Evolutionary conservation across 1,140 invertebrate species (phyloP).

Genomic region (Muscidifurax raptorellus): DNA sequence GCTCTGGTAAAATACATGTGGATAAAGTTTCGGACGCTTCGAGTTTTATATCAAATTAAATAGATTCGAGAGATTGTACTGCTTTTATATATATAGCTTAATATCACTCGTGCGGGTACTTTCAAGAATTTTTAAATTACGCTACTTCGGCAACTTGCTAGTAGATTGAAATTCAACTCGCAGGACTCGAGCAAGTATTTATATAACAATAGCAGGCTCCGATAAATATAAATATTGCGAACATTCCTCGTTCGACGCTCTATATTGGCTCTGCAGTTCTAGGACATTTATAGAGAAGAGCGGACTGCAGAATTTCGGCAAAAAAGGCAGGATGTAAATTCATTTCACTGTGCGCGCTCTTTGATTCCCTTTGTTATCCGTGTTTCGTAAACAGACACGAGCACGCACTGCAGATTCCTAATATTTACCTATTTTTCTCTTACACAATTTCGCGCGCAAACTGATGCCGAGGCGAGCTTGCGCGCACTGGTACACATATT

Average conservation of each 20-base stretch:
- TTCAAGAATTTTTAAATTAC: constrained; percentile 17
- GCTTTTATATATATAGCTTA: not conserved
- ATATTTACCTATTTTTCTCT: not conserved
- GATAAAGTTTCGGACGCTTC: not conserved
- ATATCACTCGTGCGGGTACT: not conserved
- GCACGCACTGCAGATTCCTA: not conserved
- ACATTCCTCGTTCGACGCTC: not conserved
- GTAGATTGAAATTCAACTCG: not conserved
- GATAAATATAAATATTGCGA: not conserved
- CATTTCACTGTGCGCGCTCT: not conserved
- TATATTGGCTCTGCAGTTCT: no score
- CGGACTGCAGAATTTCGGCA: no score
- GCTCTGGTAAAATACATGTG: not conserved
- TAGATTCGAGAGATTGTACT: not conserved
- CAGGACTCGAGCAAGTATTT: not conserved
- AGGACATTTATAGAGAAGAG: no score
- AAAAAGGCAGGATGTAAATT: no score
- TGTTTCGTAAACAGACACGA: not conserved
- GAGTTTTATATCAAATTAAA: constrained; percentile 17
- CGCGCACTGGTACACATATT: not conserved
- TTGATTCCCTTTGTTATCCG: not conserved
- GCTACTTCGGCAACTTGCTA: not conserved
- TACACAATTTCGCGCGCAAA: not conserved
- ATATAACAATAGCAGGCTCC: not conserved
- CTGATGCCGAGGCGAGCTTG: not conserved